Percentiles rank a stretch among this genome's conserved stretches.
Evolutionary conservation across 2,888 invertebrate genomes (phyloP).

Genomic region (Griposia aprilina): DNA sequence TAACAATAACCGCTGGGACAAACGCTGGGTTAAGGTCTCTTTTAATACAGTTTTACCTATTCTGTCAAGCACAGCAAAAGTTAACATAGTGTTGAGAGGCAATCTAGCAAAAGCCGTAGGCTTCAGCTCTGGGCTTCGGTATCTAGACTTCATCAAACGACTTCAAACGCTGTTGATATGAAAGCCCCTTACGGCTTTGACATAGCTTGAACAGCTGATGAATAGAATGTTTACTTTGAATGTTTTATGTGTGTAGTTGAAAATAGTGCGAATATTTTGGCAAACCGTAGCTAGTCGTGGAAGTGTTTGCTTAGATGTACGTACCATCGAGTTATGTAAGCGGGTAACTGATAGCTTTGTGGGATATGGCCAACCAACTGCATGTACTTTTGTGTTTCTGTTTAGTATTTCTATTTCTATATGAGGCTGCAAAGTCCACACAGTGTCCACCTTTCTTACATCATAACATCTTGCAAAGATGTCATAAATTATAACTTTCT

Average conservation of each 20-base stretch:
- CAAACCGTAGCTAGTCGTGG: not conserved
- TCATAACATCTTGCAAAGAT: not conserved
- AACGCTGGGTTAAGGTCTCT: not conserved
- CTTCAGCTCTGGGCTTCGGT: conserved; percentile 37
- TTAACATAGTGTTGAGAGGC: conserved; percentile 38
- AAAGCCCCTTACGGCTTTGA: conserved; percentile 43
- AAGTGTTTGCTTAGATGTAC: not conserved
- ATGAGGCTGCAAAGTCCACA: not conserved
- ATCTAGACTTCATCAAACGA: conserved; percentile 57
- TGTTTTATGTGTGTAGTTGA: conserved; percentile 15
- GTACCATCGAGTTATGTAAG: not conserved
- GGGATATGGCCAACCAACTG: not conserved
- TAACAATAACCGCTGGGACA: not conserved
- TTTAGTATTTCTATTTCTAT: not conserved
- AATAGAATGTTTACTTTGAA: conserved; percentile 49
- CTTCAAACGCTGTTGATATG: conserved; percentile 52
- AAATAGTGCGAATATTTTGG: conserved; percentile 40
- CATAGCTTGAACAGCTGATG: conserved; percentile 42
- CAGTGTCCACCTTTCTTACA: not conserved
- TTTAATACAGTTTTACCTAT: conserved; percentile 18
- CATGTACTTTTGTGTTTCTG: not conserved
- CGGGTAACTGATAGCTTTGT: not conserved
- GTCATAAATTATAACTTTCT: not conserved
- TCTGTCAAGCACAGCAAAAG: conserved; percentile 20
- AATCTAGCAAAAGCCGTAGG: conserved; percentile 44